Percentiles rank a stretch among this genome's conserved stretches.
Evolutionary conservation across 2,888 invertebrate genomes (phyloP).

Genomic region (Drosophila subquinaria): DNA sequence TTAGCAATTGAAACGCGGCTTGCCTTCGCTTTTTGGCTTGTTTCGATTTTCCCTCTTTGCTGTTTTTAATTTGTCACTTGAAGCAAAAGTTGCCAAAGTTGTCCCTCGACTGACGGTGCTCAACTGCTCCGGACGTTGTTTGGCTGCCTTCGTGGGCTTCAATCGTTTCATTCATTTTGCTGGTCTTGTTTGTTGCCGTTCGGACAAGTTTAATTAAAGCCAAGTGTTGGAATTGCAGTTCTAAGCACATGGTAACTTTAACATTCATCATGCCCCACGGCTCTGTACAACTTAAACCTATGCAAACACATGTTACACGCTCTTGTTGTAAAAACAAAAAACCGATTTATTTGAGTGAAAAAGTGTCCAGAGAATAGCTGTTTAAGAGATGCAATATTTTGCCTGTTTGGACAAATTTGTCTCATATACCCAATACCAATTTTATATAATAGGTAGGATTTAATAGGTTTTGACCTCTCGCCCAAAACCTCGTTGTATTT

Average conservation of each 20-base stretch:
- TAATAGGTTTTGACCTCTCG: too few relatives aligned
- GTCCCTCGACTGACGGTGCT: slow-evolving; percentile 43
- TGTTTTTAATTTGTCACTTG: slow-evolving; percentile 80
- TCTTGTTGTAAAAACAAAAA: too few relatives aligned
- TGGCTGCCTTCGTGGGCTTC: slow-evolving; percentile 28
- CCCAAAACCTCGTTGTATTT: too few relatives aligned
- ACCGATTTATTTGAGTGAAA: too few relatives aligned
- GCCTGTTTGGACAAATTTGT: too few relatives aligned
- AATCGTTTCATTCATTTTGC: slow-evolving; percentile 22
- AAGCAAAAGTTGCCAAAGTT: slow-evolving; percentile 80
- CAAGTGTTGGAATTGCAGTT: slow-evolving; percentile 55
- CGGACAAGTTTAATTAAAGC: slow-evolving; percentile 73
- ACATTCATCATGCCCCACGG: not conserved
- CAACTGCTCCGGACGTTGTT: slow-evolving; percentile 26
- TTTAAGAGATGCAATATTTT: too few relatives aligned
- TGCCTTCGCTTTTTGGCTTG: slow-evolving; percentile 25
- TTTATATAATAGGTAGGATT: too few relatives aligned
- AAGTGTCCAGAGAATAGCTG: too few relatives aligned
- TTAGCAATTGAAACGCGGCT: slow-evolving; percentile 65
- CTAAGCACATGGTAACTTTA: slow-evolving; percentile 31
- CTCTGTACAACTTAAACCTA: not conserved
- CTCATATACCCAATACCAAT: too few relatives aligned
- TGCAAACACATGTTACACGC: not conserved
- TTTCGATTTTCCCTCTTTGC: slow-evolving; percentile 50
- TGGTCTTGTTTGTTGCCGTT: slow-evolving; percentile 20